A percentile compares a stretch with the other conserved stretches of the same genome.
Conservation (phyloP, 2,113 vertebrate genomes). For the Epinephelus moara region DNA sequence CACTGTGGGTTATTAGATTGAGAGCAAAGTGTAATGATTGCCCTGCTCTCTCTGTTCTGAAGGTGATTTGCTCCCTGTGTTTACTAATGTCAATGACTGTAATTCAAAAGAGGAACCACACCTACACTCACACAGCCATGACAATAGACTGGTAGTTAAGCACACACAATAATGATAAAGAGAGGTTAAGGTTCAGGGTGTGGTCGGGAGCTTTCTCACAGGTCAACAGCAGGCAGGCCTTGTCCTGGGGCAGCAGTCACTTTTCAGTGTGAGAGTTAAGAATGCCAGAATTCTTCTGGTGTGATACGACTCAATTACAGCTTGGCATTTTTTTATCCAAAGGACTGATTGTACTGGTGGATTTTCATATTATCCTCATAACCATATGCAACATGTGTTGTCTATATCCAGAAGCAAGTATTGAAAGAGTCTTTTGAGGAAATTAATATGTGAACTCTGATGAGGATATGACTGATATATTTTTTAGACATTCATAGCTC, state of each 20-base stretch:
- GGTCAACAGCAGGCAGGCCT: conserved; percentile 36
- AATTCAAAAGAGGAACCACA: conserved; percentile 58
- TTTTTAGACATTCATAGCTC: neutral
- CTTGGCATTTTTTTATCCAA: neutral
- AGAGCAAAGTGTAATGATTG: neutral
- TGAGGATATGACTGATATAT: neutral
- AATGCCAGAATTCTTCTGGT: too few relatives aligned
- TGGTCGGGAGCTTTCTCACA: conserved; percentile 47
- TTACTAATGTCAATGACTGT: conserved; percentile 54
- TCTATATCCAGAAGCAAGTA: neutral
- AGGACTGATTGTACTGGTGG: neutral
- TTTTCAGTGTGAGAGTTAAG: neutral
- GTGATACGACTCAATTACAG: neutral
- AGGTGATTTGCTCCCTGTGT: conserved; percentile 22
- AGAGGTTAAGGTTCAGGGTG: conserved; percentile 61
- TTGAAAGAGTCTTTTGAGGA: neutral
- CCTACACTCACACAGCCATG: conserved; percentile 26
- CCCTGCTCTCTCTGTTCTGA: neutral
- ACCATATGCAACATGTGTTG: too few relatives aligned
- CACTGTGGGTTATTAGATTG: neutral
- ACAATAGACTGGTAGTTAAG: conserved; percentile 58
- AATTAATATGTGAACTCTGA: neutral
- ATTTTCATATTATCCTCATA: too few relatives aligned
- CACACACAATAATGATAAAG: conserved; percentile 23
- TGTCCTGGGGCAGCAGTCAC: conserved; percentile 33